These are phyloP conservation scores for Xestia c-nigrum DNA, from an alignment of 2,888 invertebrate genomes.

Conservation along the genomic window DNA sequence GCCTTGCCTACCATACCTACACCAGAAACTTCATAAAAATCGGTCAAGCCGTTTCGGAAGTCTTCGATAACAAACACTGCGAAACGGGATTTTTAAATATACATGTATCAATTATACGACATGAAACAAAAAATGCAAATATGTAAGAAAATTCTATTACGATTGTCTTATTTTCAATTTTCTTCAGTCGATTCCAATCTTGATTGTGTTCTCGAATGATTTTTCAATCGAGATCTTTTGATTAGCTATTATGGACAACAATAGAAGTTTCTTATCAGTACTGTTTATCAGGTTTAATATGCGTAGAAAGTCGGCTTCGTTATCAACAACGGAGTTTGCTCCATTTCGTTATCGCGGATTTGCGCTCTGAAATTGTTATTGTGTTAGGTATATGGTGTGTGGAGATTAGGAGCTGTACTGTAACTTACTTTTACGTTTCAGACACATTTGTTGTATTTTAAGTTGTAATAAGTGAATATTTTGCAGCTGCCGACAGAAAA, in stretches of 20 bases:
- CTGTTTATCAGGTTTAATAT: slow-evolving; percentile 88
- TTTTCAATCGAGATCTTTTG: slow-evolving; percentile 87
- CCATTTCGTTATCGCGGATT: slow-evolving; percentile 86
- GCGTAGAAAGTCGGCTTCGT: slow-evolving; percentile 86
- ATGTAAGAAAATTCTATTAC: slow-evolving; percentile 55
- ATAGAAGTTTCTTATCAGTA: slow-evolving; percentile 81
- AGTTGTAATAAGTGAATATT: background rate
- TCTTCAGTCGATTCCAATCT: slow-evolving; percentile 70
- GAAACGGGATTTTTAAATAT: too few relatives aligned
- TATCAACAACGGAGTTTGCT: slow-evolving; percentile 81
- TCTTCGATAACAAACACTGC: too few relatives aligned
- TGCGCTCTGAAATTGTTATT: slow-evolving; percentile 84
- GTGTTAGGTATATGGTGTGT: slow-evolving; percentile 85
- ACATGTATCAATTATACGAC: background rate
- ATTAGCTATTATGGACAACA: slow-evolving; percentile 85
- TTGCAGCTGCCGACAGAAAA: background rate
- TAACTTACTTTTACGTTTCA: slow-evolving; percentile 52
- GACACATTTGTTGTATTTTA: slow-evolving; percentile 27
- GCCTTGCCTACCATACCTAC: too few relatives aligned
- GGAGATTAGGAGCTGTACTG: slow-evolving; percentile 70
- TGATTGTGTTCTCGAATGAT: slow-evolving; percentile 76
- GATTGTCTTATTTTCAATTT: slow-evolving; percentile 64
- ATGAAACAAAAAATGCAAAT: slow-evolving; percentile 3
- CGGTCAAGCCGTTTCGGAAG: too few relatives aligned
- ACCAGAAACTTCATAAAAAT: too few relatives aligned